phyloP scores from a whole-genome alignment of 2,797 vertebrate species.

The Bovichtus variegatus region DNA sequence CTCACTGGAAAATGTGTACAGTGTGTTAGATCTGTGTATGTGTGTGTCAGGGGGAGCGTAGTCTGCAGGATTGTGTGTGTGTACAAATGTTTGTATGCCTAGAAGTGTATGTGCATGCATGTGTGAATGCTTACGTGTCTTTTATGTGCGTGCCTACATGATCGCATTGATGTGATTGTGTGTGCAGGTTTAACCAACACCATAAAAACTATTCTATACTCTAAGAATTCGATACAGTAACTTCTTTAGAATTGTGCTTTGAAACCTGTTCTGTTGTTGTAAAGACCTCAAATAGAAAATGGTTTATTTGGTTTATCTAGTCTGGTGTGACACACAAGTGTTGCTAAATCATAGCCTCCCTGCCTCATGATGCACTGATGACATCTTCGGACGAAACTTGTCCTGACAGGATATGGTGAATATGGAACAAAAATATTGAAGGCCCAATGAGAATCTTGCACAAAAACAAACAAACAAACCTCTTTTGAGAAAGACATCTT shows the following conservation, averaged over 20 bases:
- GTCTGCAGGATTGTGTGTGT: conserved; percentile 9
- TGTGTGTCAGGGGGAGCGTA: conserved; percentile 1
- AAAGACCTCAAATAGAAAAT: not conserved
- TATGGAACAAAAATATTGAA: not conserved
- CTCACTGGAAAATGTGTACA: conserved; percentile 44
- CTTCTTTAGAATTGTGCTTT: not conserved
- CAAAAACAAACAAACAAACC: not conserved
- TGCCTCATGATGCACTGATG: not conserved
- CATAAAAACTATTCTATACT: not conserved
- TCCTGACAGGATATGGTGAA: not conserved
- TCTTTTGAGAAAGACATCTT: not conserved
- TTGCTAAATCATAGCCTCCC: not conserved
- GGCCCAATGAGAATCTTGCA: not conserved
- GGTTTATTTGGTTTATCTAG: not conserved
- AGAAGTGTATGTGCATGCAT: not conserved
- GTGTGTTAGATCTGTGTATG: conserved; percentile 18
- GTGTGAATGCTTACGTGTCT: not conserved
- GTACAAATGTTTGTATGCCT: not conserved
- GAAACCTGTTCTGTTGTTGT: not conserved
- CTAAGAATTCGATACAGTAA: not conserved
- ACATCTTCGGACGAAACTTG: not conserved
- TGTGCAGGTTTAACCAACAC: not conserved
- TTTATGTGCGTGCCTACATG: not conserved
- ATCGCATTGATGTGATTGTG: not conserved
- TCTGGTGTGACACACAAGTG: too few species aligned